A percentile compares a stretch with the other conserved stretches of the same genome.
Conservation (phyloP, 2,113 vertebrate species). For the Arothron firmamentum region DNA sequence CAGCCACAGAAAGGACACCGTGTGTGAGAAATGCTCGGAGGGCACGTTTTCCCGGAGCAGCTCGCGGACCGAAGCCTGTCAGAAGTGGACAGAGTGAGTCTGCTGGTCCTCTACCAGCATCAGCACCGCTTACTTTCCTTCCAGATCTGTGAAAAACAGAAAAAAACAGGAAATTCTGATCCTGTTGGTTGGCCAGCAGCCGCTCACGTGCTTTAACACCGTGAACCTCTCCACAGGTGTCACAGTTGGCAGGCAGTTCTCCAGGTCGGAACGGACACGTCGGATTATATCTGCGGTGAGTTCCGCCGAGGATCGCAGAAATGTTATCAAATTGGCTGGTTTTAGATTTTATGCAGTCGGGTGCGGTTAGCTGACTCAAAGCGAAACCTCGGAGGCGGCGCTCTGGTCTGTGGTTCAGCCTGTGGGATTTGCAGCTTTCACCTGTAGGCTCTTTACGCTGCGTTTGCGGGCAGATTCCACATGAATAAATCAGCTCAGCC, state of each 20-base stretch:
- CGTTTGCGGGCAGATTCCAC: rapidly evolving
- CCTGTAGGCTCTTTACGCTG: not conserved
- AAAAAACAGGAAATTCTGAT: too few species aligned
- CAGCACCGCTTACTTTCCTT: not conserved
- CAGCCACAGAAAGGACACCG: constrained; percentile 30
- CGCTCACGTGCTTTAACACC: constrained; percentile 1
- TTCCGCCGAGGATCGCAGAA: not conserved
- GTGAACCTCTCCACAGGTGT: constrained; percentile 54
- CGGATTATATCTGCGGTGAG: constrained; percentile 68
- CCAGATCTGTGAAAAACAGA: too few species aligned
- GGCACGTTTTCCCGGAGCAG: constrained; percentile 39
- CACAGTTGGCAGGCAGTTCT: rapidly evolving
- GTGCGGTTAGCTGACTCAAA: constrained; percentile 22
- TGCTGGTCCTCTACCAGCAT: too few species aligned
- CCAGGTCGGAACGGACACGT: constrained; percentile 16
- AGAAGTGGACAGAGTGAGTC: constrained; percentile 57
- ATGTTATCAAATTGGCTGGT: not conserved
- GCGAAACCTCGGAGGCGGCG: constrained; percentile 15
- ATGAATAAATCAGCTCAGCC: not conserved
- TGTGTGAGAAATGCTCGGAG: constrained; percentile 48
- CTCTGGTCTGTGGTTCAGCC: constrained; percentile 29
- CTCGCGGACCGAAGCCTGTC: constrained; percentile 30
- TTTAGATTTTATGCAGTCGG: not conserved
- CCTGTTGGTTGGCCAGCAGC: too few species aligned
- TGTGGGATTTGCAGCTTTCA: constrained; percentile 17